A percentile compares a stretch with the other conserved stretches of the same genome.
Conservation (phyloP, 2,888 invertebrate species). For the Parascotia fuliginaria region DNA sequence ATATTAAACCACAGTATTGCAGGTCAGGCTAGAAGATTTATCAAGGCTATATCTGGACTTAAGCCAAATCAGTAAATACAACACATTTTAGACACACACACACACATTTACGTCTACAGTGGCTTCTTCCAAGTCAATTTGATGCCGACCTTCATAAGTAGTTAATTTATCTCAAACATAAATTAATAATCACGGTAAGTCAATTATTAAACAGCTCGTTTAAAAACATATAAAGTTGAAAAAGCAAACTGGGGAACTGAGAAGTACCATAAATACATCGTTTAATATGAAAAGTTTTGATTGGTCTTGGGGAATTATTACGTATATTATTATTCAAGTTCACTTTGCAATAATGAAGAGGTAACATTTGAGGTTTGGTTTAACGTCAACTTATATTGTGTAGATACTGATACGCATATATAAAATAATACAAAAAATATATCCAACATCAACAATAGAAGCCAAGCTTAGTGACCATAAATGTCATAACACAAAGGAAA, state of each 20-base stretch:
- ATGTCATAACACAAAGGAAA: constrained; percentile 31
- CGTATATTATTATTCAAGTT: not conserved
- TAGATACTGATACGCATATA: no score
- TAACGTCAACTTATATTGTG: no score
- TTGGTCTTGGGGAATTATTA: not conserved
- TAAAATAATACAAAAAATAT: constrained; percentile 6
- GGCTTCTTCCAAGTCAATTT: constrained; percentile 21
- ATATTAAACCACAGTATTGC: constrained; percentile 26
- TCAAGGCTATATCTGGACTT: constrained; percentile 25
- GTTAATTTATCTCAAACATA: constrained; percentile 1
- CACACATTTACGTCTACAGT: not conserved
- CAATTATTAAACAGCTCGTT: constrained; percentile 20
- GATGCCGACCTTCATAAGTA: not conserved
- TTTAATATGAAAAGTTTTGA: constrained; percentile 1
- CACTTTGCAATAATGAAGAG: not conserved
- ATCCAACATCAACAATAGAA: constrained; percentile 18
- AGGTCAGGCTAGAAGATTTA: constrained; percentile 21
- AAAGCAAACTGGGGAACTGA: constrained; percentile 3
- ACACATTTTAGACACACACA: no score
- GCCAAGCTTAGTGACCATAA: constrained; percentile 37
- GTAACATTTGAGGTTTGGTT: not conserved
- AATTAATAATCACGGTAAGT: constrained; percentile 14
- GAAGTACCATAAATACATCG: not conserved
- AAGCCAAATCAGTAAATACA: constrained; percentile 25
- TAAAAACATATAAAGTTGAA: constrained; percentile 11